Evolutionary conservation across 1,140 invertebrate genomes (phyloP).

Genomic region (Bilobella aurantiaca): DNA sequence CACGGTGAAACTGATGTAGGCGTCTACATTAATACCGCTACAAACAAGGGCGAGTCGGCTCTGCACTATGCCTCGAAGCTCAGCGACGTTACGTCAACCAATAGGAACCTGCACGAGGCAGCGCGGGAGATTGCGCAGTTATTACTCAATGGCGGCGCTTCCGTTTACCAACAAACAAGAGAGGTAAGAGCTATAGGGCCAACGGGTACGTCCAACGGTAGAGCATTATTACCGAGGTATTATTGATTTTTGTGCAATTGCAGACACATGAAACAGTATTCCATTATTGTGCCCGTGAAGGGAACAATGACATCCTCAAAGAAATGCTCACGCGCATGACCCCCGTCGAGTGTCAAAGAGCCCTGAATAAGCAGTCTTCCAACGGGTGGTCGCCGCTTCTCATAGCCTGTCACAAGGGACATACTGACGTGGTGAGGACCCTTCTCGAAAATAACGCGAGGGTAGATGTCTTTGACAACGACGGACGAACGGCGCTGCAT

Average conservation of each 20-base stretch:
- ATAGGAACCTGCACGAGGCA: conserved; percentile 47
- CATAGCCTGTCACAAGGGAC: conserved; percentile 68
- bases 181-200: conserved; percentile 40
- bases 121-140: conserved; percentile 81
- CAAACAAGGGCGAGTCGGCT: conserved; percentile 83
- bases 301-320: conserved; percentile 86
- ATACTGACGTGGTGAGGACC: conserved; percentile 74
- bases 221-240: not conserved
- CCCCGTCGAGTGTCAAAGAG: conserved; percentile 74
- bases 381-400: conserved; percentile 92
- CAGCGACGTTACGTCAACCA: conserved; percentile 49
- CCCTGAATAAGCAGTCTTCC: conserved; percentile 81
- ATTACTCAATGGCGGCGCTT: conserved; percentile 77
- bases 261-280: conserved; percentile 84
- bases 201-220: too few species aligned
- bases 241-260: conserved; percentile 22
- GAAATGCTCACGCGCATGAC: conserved; percentile 87
- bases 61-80: conserved; percentile 80
- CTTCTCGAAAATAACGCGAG: conserved; percentile 81
- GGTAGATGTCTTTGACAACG: conserved; percentile 96
- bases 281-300: conserved; percentile 85
- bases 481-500: conserved; percentile 88
- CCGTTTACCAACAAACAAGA: conserved; percentile 72
- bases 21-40: conserved; percentile 66
- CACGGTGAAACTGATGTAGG: conserved; percentile 58